These are phyloP conservation scores for Chiloscyllium punctatum DNA, from an alignment of 2,797 vertebrate genomes.

Conservation along the genomic window DNA sequence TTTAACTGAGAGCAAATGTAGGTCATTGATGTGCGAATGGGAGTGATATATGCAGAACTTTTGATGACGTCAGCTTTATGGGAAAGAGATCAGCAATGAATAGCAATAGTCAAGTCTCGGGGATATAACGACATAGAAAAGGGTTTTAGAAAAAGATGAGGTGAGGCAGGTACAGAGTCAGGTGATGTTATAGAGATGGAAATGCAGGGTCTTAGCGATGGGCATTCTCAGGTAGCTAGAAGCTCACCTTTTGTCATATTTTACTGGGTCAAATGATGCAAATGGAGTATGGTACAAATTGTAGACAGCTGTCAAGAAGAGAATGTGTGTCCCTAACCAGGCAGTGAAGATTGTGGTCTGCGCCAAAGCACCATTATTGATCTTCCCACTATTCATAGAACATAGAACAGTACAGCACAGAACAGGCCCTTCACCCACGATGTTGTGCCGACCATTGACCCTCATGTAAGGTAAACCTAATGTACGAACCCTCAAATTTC, in stretches of 20 bases:
- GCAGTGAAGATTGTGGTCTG: neutral
- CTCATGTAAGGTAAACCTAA: no score
- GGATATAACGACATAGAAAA: neutral
- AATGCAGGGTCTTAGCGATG: neutral
- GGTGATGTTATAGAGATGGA: neutral
- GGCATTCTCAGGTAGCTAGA: neutral
- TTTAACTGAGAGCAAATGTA: neutral
- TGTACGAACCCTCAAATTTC: no score
- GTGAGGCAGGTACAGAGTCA: neutral
- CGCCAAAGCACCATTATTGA: neutral
- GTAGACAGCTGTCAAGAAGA: neutral
- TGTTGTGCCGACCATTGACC: no score
- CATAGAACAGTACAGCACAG: no score
- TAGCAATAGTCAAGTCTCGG: neutral
- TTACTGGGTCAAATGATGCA: neutral
- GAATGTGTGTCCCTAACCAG: neutral
- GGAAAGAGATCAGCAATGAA: neutral
- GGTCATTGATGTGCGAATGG: neutral
- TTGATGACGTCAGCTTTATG: neutral
- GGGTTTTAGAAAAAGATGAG: neutral
- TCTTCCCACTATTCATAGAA: neutral
- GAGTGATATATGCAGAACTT: neutral
- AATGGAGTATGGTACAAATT: neutral
- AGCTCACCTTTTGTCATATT: neutral
- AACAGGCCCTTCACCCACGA: no score